phyloP scores from a whole-genome alignment of 2,113 vertebrate species.

The Toxotes chatareus region DNA sequence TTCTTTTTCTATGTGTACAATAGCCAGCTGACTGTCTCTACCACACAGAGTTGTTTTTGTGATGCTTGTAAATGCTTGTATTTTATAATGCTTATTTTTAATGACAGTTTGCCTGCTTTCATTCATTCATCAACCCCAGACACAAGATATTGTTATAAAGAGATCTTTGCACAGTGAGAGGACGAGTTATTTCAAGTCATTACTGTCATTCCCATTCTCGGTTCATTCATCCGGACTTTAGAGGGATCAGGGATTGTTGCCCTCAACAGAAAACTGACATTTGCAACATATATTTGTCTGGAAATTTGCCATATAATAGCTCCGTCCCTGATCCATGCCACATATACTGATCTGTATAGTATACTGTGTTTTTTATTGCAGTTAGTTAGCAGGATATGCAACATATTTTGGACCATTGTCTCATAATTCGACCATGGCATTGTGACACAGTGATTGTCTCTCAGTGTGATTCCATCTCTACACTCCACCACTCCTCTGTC shows the following conservation, averaged over 20 bases:
- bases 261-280: background rate
- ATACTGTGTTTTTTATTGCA: no score
- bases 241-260: background rate
- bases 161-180: no score
- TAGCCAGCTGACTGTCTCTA: conserved; percentile 5
- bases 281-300: conserved; percentile 8
- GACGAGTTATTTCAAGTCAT: background rate
- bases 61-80: background rate
- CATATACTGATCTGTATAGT: background rate
- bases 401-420: background rate
- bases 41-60: conserved; percentile 27
- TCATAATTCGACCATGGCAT: background rate
- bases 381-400: no score
- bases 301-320: background rate
- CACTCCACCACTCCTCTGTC: conserved; percentile 9
- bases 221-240: background rate
- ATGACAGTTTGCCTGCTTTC: background rate
- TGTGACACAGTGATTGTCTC: background rate
- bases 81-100: background rate
- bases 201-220: conserved; percentile 8
- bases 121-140: background rate
- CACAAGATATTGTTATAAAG: no score
- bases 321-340: no score
- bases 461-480: conserved; percentile 4
- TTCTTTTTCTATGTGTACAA: conserved; percentile 18